Conservation (phyloP, 2,797 vertebrate genomes). For the Phalanger gymnotis region DNA sequence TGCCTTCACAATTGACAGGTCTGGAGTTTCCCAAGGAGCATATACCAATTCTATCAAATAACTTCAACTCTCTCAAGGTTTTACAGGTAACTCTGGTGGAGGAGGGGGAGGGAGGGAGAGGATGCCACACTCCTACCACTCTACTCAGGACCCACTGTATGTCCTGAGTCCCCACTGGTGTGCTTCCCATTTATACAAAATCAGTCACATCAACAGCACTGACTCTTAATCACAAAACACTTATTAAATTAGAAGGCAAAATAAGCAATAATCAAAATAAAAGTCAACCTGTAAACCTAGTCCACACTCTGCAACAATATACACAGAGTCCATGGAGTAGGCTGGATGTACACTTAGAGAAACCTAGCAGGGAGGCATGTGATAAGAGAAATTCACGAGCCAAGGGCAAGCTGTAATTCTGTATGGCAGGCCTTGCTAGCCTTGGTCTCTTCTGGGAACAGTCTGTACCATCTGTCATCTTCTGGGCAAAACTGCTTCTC, state of each 20-base stretch:
- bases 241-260: neutral
- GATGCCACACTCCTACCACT: neutral
- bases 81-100: neutral
- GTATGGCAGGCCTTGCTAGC: neutral
- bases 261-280: neutral
- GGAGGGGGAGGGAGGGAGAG: neutral
- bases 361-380: neutral
- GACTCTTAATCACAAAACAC: neutral
- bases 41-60: neutral
- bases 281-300: neutral
- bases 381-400: neutral
- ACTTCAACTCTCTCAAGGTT: neutral
- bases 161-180: neutral
- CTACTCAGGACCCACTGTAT: neutral
- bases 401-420: neutral
- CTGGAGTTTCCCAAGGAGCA: neutral
- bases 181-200: neutral
- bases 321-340: neutral
- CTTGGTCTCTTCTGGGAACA: neutral
- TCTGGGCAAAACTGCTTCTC: neutral
- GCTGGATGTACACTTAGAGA: neutral
- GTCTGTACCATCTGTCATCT: neutral
- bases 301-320: neutral
- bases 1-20: neutral
- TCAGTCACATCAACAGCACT: neutral